Base-by-base conservation (phyloP, 2,797 vertebrate species). In the Hyperoplus lanceolatus region DNA sequence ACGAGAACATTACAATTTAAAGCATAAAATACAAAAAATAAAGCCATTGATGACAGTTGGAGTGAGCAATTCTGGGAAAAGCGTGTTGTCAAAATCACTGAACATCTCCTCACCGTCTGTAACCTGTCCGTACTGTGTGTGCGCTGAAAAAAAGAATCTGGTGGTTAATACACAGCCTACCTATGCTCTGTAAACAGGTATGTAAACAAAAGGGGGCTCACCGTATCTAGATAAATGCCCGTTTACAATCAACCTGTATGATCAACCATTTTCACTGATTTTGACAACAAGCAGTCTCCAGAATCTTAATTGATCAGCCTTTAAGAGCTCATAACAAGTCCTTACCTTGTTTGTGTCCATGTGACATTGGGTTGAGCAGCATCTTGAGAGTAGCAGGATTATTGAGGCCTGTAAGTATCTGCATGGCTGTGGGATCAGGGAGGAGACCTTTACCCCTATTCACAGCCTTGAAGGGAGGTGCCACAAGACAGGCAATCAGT, bases 391-490 rank as follows among this genome's bases (percentile, higher is more conserved):
- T 95, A 0, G 97, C 94, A 0, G 97, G 96, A 59, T 97, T 97
- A 38, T 95, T 97, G 69, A 99, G 94, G 77, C 95, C 95, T 62
- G 90, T 94, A 15, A 98, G 96, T 9, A 98, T 96, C 89, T 99
- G 98, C 74, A 98, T 94, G 56, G 96, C 87, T 12, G 89, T 97
- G 1, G 98, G 98, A 75, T 98, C 97, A 0, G 98, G 97, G 2
- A 99, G 96, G 49, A 99, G 97, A 18, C 98, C 98, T 80, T 98
- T 98, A 11, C 98, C 98, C 5, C 97, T 89, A 82, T 98, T 98
- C 80, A 97, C 92, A 11, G 97, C 96, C 97, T 98, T 73, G 0
- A 60, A 67, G 14, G 43, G 65, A 71, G 41, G 4, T 43, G 15
- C 0, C 4, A 74, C 11, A 57, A 42, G 9, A 75, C 18, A 46